Evolutionary conservation across 2,797 vertebrate species (phyloP), one percentile per base, ranked within the genome.

Genomic region (Arnoldichthys spilopterus): DNA sequence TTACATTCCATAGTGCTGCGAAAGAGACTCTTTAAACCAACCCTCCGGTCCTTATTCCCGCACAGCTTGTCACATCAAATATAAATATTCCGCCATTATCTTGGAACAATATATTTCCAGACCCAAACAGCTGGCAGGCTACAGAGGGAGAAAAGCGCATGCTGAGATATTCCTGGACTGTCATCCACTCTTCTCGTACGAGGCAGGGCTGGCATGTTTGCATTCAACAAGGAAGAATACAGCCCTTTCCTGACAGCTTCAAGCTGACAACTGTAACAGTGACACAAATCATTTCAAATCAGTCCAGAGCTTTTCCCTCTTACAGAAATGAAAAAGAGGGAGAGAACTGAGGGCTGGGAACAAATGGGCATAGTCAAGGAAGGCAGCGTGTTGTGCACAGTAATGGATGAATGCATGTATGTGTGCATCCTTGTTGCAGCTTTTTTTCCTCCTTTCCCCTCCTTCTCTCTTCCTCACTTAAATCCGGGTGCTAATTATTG

Each of bases 401-500:
- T 82, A 83, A 76, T 85, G 80, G 20, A 76, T 72, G 77, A 77
- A 85, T 75, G 74, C 56, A 58, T 84, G 73, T 85, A 74, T 85
- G 73, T 81, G 80, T 80, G 77, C 82, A 75, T 85, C 84, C 72
- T 84, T 75, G 87, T 86, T 84, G 61, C 26, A 30, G 49, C n/a
- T 53, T 80, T 54, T 80, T 80, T 77, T 77, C 85, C 72, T 56
- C 13, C 2, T 43, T 74, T 74, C 51, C 72, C 51, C 53, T 74
- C 72, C 24, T 56, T 63, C 43, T 37, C 63, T 77, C 47, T 77
- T 26, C 56, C 85, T 87, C 85, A 24, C 88, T 86, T 85, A 89
- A 90, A 92, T 92, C 89, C 86, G 91, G 92, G 90, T 86, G 83
- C 92, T 96, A 95, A 97, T 97, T 96, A 96, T 94, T 95, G 93